Evolutionary conservation across 1,140 invertebrate species (phyloP).

Genomic region (Pinna nobilis): DNA sequence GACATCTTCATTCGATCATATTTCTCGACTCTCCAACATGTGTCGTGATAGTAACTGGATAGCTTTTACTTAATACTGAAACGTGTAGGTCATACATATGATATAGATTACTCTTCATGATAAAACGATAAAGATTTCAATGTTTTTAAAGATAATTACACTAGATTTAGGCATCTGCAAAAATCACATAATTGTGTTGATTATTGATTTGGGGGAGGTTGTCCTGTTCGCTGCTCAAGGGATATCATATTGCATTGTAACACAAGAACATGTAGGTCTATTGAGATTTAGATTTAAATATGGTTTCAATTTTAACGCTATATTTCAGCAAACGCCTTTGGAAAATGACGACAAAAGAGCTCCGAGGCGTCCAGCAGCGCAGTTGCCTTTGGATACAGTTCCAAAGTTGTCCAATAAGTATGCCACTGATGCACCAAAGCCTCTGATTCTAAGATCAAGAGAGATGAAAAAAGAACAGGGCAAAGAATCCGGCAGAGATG

Average conservation of each 20-base stretch:
- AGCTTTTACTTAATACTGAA: too few species aligned
- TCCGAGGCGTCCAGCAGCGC: slow-evolving; percentile 28
- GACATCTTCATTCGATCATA: too few species aligned
- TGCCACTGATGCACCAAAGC: slow-evolving; percentile 33
- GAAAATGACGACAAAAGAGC: slow-evolving; percentile 5
- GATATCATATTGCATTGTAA: not conserved
- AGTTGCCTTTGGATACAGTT: slow-evolving; percentile 27
- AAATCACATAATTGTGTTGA: too few species aligned
- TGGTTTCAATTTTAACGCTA: not conserved
- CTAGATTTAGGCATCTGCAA: too few species aligned
- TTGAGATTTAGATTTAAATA: not conserved
- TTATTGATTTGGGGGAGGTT: too few species aligned
- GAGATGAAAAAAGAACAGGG: slow-evolving; percentile 8
- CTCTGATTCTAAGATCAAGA: slow-evolving; percentile 30
- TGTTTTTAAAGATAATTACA: too few species aligned
- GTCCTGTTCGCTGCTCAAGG: too few species aligned
- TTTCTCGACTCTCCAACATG: too few species aligned
- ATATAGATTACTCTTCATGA: too few species aligned
- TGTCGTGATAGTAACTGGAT: too few species aligned
- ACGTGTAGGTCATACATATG: too few species aligned
- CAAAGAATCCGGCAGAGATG: not conserved
- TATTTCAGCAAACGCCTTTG: slow-evolving; percentile 29
- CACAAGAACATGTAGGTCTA: not conserved
- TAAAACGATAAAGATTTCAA: too few species aligned
- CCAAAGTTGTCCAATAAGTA: slow-evolving; percentile 13